Evolutionary conservation across 2,113 vertebrate genomes (phyloP).

Genomic region (Micronisus gabar): DNA sequence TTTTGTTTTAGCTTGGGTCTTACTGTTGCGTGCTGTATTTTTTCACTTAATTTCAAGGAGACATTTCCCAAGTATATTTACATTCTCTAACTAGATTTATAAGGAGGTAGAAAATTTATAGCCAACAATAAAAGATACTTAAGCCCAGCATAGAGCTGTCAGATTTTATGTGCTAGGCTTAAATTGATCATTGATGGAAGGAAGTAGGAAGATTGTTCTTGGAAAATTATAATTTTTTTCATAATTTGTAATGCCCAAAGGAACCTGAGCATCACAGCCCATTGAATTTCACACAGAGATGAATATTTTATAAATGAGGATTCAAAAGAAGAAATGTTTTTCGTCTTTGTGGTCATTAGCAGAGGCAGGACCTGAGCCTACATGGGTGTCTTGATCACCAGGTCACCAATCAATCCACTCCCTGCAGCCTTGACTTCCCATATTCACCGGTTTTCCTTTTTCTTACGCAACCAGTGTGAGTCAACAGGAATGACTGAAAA

Average conservation of each 20-base stretch:
- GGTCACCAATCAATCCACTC: rapidly evolving
- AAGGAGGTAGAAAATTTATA: not conserved
- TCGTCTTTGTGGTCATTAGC: not conserved
- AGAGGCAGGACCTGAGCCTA: not conserved
- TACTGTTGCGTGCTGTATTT: not conserved
- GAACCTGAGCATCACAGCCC: not conserved
- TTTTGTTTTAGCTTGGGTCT: not conserved
- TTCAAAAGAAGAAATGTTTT: not conserved
- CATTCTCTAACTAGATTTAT: not conserved
- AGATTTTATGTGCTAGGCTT: not conserved
- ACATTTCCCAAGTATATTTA: not conserved
- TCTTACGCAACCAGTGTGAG: rapidly evolving
- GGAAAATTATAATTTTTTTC: not conserved
- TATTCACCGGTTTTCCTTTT: not conserved
- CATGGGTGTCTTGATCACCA: not conserved
- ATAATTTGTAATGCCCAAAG: not conserved
- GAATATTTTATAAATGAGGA: not conserved
- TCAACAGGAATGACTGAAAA: not conserved
- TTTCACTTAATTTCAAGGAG: not conserved
- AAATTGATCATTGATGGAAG: not conserved
- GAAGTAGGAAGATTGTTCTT: not conserved
- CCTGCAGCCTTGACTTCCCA: not conserved
- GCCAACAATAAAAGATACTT: not conserved
- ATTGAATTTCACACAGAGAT: not conserved
- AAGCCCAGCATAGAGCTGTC: not conserved